Evolutionary conservation across 2,797 vertebrate species (phyloP).

Genomic region (Delichon dasypus): DNA sequence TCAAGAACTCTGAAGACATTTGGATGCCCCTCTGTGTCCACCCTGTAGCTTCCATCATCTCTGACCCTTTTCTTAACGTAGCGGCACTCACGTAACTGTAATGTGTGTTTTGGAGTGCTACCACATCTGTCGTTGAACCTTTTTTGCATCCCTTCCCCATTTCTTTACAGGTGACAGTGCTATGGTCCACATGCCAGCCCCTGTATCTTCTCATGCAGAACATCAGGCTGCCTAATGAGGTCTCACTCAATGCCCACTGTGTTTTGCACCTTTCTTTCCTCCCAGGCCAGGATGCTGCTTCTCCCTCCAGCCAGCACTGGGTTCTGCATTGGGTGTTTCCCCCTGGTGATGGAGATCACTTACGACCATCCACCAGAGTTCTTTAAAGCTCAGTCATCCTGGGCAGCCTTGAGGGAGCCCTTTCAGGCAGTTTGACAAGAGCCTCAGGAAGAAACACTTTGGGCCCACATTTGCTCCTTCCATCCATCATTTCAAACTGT

Average conservation of each 20-base stretch:
- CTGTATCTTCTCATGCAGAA: background rate
- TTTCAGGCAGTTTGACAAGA: background rate
- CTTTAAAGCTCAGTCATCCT: background rate
- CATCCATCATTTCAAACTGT: background rate
- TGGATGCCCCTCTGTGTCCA: background rate
- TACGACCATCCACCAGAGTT: background rate
- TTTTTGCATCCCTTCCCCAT: background rate
- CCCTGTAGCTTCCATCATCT: background rate
- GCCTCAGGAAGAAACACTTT: background rate
- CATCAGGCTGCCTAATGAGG: background rate
- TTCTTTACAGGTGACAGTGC: background rate
- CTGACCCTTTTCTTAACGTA: background rate
- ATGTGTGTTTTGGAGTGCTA: background rate
- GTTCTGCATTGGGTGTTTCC: background rate
- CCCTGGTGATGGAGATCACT: background rate
- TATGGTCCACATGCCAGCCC: fast-evolving
- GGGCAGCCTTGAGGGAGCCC: background rate
- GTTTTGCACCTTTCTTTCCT: background rate
- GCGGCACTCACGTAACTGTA: background rate
- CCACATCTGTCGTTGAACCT: background rate
- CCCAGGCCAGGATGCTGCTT: background rate
- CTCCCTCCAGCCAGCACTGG: background rate
- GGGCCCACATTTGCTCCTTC: background rate
- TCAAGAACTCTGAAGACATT: background rate
- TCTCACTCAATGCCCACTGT: background rate